A percentile compares a stretch with the other conserved stretches of the same genome.
phyloP scores from a whole-genome alignment of 1,140 invertebrate genomes.

The Ectropis grisescens region DNA sequence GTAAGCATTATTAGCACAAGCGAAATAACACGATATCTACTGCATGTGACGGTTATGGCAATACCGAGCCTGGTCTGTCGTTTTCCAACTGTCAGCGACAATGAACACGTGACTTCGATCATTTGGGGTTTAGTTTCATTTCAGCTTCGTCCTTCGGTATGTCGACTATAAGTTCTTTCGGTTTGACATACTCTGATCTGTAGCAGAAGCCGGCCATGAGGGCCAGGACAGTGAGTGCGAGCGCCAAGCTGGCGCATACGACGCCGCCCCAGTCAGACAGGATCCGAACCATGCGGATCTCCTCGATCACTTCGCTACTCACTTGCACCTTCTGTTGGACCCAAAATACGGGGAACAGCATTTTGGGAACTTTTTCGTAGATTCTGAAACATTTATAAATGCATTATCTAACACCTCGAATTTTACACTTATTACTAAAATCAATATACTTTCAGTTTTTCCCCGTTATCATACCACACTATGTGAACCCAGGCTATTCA shows the following conservation, averaged over 20 bases:
- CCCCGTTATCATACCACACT: no score
- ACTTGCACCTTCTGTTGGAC: conserved; percentile 78
- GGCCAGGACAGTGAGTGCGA: conserved; percentile 29
- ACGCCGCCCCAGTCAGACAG: conserved; percentile 44
- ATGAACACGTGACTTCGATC: no score
- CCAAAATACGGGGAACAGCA: conserved; percentile 85
- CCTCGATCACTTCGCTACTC: conserved; percentile 61
- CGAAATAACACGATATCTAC: no score
- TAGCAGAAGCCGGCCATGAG: conserved; percentile 23
- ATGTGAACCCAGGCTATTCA: no score
- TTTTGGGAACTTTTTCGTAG: conserved; percentile 75
- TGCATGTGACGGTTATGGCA: no score
- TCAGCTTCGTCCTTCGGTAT: conserved; percentile 44
- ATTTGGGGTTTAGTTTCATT: conserved; percentile 43
- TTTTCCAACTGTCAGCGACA: no score
- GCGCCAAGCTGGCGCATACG: conserved; percentile 34
- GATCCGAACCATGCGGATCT: conserved; percentile 36
- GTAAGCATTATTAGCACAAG: no score
- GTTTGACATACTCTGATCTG: conserved; percentile 24
- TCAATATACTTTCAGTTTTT: no score
- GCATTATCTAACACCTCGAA: no score
- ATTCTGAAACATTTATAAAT: conserved; percentile 67
- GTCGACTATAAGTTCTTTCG: conserved; percentile 19
- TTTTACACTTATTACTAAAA: no score
- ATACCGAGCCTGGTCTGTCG: no score